Evolutionary conservation across 2,888 invertebrate species (phyloP).

Genomic region (Acrobasis suavella): DNA sequence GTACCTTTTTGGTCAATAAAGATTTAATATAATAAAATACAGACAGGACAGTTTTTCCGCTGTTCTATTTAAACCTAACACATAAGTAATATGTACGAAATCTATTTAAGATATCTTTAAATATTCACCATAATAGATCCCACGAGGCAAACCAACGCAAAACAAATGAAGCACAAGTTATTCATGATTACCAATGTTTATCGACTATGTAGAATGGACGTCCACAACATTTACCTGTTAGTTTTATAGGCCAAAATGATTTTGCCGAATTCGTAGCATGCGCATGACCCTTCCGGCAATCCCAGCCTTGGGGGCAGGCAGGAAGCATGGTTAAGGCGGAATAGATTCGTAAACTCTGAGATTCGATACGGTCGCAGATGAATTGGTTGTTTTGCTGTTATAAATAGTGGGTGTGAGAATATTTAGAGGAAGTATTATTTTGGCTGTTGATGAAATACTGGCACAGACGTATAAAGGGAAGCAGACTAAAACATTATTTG

Average conservation of each 20-base stretch:
- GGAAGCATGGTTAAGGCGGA: slow-evolving; percentile 11
- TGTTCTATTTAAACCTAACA: too few species aligned
- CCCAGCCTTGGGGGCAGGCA: slow-evolving; percentile 8
- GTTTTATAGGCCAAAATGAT: slow-evolving; percentile 14
- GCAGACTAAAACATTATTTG: too few species aligned
- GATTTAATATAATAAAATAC: too few species aligned
- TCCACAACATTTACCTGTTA: background rate
- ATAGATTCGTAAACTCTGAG: background rate
- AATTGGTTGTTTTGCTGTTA: too few species aligned
- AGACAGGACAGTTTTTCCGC: too few species aligned
- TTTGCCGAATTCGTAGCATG: slow-evolving; percentile 1
- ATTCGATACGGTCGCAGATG: background rate
- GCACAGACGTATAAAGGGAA: too few species aligned
- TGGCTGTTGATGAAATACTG: background rate
- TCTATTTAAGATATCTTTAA: too few species aligned
- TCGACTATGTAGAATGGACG: slow-evolving; percentile 2
- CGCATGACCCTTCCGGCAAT: slow-evolving; percentile 30
- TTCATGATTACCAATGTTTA: slow-evolving; percentile 13
- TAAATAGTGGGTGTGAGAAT: too few species aligned
- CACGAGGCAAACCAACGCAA: slow-evolving; percentile 18
- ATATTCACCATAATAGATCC: slow-evolving; percentile 9
- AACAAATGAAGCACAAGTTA: slow-evolving; percentile 9
- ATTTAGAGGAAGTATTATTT: too few species aligned
- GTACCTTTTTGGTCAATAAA: too few species aligned
- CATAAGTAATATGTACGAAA: too few species aligned